These are phyloP conservation scores for Megaustenia siamemsis DNA, from an alignment of 2,888 invertebrate species.

Conservation along the genomic window DNA sequence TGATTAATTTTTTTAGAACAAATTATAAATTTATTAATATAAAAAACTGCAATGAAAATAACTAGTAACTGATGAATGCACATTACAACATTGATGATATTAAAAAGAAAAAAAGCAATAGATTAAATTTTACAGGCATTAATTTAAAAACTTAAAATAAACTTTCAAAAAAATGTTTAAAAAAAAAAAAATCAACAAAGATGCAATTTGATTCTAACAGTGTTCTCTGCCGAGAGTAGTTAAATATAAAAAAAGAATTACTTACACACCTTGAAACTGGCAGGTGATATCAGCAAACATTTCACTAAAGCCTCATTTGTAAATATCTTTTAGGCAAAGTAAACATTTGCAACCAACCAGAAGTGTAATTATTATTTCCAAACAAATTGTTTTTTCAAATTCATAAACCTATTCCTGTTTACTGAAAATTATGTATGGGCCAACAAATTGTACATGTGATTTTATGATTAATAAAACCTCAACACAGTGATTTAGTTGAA, in stretches of 20 bases:
- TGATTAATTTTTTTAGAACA: too few relatives aligned
- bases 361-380: too few relatives aligned
- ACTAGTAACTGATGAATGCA: too few relatives aligned
- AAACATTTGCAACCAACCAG: too few relatives aligned
- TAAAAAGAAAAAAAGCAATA: background rate
- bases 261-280: slow-evolving; percentile 27
- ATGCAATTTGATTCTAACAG: background rate
- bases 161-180: background rate
- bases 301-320: background rate
- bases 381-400: too few relatives aligned
- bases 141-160: background rate
- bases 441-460: too few relatives aligned
- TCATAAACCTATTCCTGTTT: too few relatives aligned
- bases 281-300: slow-evolving; percentile 18
- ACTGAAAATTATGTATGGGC: too few relatives aligned
- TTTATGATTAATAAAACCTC: too few relatives aligned
- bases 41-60: too few relatives aligned
- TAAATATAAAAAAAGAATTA: background rate
- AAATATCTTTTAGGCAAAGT: background rate
- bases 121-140: background rate
- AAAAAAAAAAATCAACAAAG: slow-evolving; percentile 10
- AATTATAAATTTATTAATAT: too few relatives aligned
- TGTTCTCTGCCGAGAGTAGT: background rate
- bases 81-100: background rate
- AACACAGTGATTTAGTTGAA: too few relatives aligned